Base-by-base conservation (phyloP, 2,888 invertebrate genomes). In the Rotaria magnacalcarata region DNA sequence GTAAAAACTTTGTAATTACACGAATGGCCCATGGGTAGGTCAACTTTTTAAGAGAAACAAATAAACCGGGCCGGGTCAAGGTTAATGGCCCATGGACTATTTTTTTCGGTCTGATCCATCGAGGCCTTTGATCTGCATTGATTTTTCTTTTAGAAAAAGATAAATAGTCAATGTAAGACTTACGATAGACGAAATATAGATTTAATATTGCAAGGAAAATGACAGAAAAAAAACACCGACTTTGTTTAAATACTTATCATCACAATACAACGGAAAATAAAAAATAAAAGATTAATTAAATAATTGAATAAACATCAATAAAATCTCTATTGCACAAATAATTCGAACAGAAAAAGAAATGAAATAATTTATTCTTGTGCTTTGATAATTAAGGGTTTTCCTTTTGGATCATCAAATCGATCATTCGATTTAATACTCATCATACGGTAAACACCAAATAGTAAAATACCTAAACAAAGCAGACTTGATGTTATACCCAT, bases 331-430 rank as follows among this genome's bases (percentile, higher is more conserved):
- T 67, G 67, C 67, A 67, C 67, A 67, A 67, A 8, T 34, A 27
- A 67, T 10, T 67, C n/a, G n/a, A 34, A 67, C 11, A 67, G 11
- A 43, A 80, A 47, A 21, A 41, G 47, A 47, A 80, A 80, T 4
- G 10, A 16, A 47, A 80, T 27, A 34, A 34, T 85, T 84, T 89
- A 90, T 87, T 91, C 91, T 86, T 89, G 87, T 56, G 89, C 89
- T 87, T 89, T 90, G 87, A 92, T 90, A 41, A 90, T 89, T 56
- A 98, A 95, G 7, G 96, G 95, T 92, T 98, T 98, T 88, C 96
- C 97, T 91, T 98, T 98, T 47, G 98, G 96, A 92, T 99, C 98
- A 91, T 99, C 98, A 90, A 97, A 99, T 88, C 96, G 93, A 92
- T 98, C 98, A 95, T 96, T 97, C 56, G 97, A 97, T 89, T 95